phyloP scores from a whole-genome alignment of 2,113 vertebrate genomes.

The Ceuthmochares aereus region DNA sequence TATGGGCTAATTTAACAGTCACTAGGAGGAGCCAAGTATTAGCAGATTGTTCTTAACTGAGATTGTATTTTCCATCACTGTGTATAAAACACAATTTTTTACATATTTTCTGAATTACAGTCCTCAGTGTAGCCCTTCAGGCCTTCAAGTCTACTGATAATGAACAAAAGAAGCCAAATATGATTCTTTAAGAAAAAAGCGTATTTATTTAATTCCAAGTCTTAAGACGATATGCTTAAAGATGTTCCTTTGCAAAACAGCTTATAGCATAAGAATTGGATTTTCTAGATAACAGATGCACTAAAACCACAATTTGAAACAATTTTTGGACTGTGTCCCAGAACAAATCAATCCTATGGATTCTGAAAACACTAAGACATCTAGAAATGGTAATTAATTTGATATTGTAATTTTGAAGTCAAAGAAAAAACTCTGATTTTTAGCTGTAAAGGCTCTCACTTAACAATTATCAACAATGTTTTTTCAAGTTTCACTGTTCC shows the following conservation, averaged over 20 bases:
- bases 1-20: constrained; percentile 57
- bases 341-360: constrained; percentile 41
- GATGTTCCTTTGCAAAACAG: not conserved
- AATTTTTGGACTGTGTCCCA: constrained; percentile 51
- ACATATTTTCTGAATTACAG: not conserved
- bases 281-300: constrained; percentile 52
- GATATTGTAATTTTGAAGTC: not conserved
- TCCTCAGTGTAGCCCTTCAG: not conserved
- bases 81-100: not conserved
- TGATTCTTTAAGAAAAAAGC: not conserved
- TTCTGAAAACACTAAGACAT: constrained; percentile 22
- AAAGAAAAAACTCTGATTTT: not conserved
- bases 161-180: not conserved
- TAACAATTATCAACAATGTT: not conserved
- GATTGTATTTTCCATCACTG: not conserved
- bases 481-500: not conserved
- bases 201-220: not conserved
- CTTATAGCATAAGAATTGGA: not conserved
- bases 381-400: constrained; percentile 52
- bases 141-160: not conserved
- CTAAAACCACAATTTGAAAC: constrained; percentile 12
- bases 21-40: constrained; percentile 52
- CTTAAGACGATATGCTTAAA: not conserved
- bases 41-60: not conserved
- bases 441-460: not conserved